A percentile compares a stretch with the other conserved stretches of the same genome.
Evolutionary conservation across 2,113 vertebrate genomes (phyloP).

Genomic region (Dissostichus mawsoni): DNA sequence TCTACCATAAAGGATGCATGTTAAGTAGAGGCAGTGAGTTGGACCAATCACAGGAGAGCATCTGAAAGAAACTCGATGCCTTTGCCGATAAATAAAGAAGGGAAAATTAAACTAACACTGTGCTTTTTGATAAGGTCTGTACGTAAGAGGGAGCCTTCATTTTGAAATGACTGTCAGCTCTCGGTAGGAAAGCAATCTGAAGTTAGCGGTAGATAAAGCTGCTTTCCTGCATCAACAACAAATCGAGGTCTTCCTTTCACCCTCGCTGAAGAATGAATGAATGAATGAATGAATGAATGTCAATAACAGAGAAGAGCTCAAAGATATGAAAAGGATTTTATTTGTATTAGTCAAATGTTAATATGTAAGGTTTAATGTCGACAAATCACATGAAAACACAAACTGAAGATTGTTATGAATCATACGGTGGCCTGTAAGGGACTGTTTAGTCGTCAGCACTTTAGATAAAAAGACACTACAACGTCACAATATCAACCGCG

Average conservation of each 20-base stretch:
- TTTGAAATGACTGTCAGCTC: background rate
- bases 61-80: background rate
- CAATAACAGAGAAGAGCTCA: background rate
- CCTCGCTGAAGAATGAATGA: no score
- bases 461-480: constrained; percentile 26
- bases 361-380: background rate
- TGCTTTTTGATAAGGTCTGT: background rate
- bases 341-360: background rate
- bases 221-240: background rate
- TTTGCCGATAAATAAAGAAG: background rate
- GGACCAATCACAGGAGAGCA: constrained; percentile 6
- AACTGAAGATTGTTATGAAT: background rate
- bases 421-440: constrained; percentile 18
- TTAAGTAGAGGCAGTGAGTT: background rate
- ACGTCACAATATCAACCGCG: no score
- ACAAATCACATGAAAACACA: background rate
- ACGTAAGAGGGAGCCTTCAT: constrained; percentile 3
- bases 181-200: background rate
- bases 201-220: background rate
- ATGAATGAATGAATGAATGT: background rate
- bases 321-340: background rate
- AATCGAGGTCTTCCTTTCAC: background rate
- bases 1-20: background rate
- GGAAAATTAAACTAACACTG: background rate
- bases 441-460: constrained; percentile 31